phyloP scores from a whole-genome alignment of 2,113 vertebrate species.

The Steatornis caripensis region DNA sequence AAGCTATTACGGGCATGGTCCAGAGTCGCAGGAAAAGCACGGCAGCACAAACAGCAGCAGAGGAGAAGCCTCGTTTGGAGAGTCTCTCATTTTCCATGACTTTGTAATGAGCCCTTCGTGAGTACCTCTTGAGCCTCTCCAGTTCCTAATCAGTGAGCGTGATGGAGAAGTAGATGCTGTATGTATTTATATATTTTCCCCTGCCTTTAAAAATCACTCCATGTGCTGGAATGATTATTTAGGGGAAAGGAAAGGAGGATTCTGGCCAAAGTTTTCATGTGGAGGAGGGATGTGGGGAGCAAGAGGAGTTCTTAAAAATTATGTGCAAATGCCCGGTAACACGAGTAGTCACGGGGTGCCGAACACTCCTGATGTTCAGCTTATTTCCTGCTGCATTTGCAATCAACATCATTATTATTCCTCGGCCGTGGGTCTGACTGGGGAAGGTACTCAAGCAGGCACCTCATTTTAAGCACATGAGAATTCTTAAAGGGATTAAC shows the following conservation, averaged over 20 bases:
- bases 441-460: not conserved
- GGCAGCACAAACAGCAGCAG: not conserved
- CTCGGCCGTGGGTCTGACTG: not conserved
- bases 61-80: not conserved
- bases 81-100: not conserved
- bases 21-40: not conserved
- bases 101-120: not conserved
- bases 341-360: not conserved
- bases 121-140: not conserved
- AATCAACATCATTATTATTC: constrained; percentile 1
- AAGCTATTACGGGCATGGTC: not conserved
- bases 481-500: constrained; percentile 37
- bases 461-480: not conserved
- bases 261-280: not conserved
- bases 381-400: not conserved
- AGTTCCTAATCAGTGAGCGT: not conserved
- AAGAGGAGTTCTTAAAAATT: not conserved
- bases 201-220: not conserved
- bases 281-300: not conserved
- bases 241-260: not conserved
- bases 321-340: not conserved
- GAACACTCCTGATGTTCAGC: not conserved
- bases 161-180: not conserved
- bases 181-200: not conserved
- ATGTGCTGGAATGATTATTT: not conserved